Percentiles rank a stretch among this genome's conserved stretches.
phyloP scores from a whole-genome alignment of 1,140 invertebrate species.

The Agrypnia vestita region DNA sequence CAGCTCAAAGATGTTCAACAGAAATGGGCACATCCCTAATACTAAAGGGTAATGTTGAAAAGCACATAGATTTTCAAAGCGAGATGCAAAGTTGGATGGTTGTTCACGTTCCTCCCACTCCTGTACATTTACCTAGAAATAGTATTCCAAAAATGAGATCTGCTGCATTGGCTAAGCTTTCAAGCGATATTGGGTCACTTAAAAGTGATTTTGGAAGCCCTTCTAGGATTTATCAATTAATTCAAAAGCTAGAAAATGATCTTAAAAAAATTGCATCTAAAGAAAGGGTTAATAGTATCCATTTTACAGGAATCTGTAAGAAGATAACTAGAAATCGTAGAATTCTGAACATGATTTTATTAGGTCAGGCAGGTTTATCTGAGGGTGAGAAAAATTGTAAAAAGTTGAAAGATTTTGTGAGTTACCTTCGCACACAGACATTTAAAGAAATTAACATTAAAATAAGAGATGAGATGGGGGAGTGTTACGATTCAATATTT shows the following conservation, averaged over 20 bases:
- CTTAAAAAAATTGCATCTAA: conserved; percentile 9
- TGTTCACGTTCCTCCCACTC: neutral
- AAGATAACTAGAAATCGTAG: conserved; percentile 41
- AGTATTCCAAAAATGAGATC: conserved; percentile 41
- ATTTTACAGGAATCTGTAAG: conserved; percentile 21
- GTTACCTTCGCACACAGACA: conserved; percentile 1
- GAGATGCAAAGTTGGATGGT: conserved; percentile 45
- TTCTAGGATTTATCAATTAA: neutral
- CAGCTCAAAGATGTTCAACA: conserved; percentile 13
- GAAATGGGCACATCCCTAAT: conserved; percentile 16
- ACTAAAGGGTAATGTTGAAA: conserved; percentile 8
- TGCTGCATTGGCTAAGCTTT: conserved; percentile 17
- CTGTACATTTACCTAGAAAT: conserved; percentile 2
- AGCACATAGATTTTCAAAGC: conserved; percentile 37
- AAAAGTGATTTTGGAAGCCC: conserved; percentile 44
- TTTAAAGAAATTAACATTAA: neutral
- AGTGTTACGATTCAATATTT: conserved; percentile 47
- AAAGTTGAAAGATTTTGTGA: conserved; percentile 28
- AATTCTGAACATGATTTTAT: conserved; percentile 52
- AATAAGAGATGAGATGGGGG: conserved; percentile 38
- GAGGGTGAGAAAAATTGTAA: conserved; percentile 25
- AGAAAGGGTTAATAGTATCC: neutral
- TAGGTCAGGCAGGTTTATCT: conserved; percentile 48
- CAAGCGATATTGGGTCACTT: conserved; percentile 5
- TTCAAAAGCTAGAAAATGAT: conserved; percentile 21